Evolutionary conservation across 2,888 invertebrate species (phyloP).

Genomic region (Acanthosoma haemorrhoidale): DNA sequence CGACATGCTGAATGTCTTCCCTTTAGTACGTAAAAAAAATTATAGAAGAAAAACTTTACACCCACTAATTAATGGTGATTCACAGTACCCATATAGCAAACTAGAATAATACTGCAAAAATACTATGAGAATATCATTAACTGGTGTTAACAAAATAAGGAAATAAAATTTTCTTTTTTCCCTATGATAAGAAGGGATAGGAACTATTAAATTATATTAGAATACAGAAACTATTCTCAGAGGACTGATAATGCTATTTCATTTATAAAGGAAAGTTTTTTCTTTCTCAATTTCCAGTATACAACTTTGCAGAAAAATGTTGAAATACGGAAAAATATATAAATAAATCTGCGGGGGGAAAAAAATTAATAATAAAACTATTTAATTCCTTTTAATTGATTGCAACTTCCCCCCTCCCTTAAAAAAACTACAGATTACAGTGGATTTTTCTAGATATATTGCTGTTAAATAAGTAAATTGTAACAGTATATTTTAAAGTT

Average conservation of each 20-base stretch:
- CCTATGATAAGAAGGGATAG: not conserved
- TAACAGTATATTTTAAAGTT: not conserved
- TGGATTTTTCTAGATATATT: too few relatives aligned
- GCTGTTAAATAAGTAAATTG: not conserved
- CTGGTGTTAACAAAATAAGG: not conserved
- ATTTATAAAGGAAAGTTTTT: not conserved
- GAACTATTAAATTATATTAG: not conserved
- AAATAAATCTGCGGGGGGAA: not conserved
- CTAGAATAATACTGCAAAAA: conserved; percentile 5
- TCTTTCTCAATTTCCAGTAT: not conserved
- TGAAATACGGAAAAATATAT: not conserved
- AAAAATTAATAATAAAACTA: not conserved
- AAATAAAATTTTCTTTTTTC: not conserved
- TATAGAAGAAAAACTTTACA: conserved; percentile 12
- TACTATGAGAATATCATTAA: not conserved
- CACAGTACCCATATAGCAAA: not conserved
- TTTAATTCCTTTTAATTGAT: not conserved
- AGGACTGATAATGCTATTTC: not conserved
- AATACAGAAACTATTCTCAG: not conserved
- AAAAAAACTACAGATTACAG: not conserved
- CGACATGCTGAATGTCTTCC: not conserved
- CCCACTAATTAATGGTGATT: conserved; percentile 14
- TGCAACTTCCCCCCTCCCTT: not conserved
- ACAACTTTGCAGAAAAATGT: not conserved
- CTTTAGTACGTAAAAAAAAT: not conserved